Evolutionary conservation across 2,888 invertebrate genomes (phyloP).

Genomic region (Apotomis turbidana): DNA sequence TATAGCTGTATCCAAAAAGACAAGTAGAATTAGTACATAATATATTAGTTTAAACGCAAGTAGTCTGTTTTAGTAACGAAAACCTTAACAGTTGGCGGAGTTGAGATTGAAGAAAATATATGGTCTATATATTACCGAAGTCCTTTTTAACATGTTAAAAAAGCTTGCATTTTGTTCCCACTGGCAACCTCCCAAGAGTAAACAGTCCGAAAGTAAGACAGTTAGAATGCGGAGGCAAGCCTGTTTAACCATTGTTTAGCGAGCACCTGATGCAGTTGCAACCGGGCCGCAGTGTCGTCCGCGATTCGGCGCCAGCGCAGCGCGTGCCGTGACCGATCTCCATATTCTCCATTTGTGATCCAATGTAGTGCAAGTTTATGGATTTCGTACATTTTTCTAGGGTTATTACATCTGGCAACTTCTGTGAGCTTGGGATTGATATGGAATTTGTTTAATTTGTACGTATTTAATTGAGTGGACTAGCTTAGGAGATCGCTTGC

Average conservation of each 20-base stretch:
- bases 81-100: too few relatives aligned
- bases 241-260: conserved; percentile 20
- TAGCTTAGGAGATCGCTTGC: too few relatives aligned
- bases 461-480: too few relatives aligned
- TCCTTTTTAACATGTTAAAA: background rate
- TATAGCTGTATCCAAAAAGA: too few relatives aligned
- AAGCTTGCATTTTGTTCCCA: background rate
- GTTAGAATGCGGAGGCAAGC: conserved; percentile 12
- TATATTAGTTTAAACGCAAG: too few relatives aligned
- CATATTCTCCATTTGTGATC: background rate
- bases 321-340: conserved; percentile 24
- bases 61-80: too few relatives aligned
- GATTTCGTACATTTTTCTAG: background rate
- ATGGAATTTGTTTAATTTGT: too few relatives aligned
- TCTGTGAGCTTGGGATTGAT: too few relatives aligned
- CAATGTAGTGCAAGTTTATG: conserved; percentile 3
- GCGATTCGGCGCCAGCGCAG: conserved; percentile 6
- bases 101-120: background rate
- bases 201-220: conserved; percentile 17
- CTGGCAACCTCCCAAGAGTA: background rate
- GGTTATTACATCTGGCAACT: background rate
- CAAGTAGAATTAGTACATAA: too few relatives aligned
- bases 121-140: background rate
- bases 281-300: conserved; percentile 22
- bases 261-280: conserved; percentile 26